Evolutionary conservation across 35 echinoderm and acorn worm genomes (phyloP).

Genomic region (Lytechinus pictus): DNA sequence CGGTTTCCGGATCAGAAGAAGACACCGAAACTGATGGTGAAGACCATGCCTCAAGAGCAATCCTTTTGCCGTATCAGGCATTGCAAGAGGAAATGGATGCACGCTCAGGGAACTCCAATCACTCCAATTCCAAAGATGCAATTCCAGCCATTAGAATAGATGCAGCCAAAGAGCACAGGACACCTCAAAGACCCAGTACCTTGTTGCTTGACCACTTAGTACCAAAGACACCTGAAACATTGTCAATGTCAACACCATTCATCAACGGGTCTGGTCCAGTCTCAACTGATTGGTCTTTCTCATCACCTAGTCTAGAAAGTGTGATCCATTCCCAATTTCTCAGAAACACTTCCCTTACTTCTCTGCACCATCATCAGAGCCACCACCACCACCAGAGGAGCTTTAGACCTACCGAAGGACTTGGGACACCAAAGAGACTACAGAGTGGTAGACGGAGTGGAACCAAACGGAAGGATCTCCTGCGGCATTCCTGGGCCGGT

Average conservation of each 20-base stretch:
- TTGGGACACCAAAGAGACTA: not conserved
- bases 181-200: not conserved
- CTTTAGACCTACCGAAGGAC: not conserved
- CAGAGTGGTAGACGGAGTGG: not conserved
- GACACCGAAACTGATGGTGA: not conserved
- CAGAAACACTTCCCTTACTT: constrained; percentile 16
- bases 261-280: not conserved
- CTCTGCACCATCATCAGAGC: not conserved
- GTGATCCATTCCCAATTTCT: constrained; percentile 38
- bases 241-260: not conserved
- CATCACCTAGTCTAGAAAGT: constrained; percentile 46
- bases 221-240: constrained; percentile 14
- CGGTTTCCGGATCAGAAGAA: constrained; percentile 31
- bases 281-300: not conserved
- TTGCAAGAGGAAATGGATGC: constrained; percentile 23
- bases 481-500: constrained; percentile 39
- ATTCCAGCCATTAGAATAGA: not conserved
- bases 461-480: not conserved
- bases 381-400: not conserved
- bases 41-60: not conserved
- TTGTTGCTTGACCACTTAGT: not conserved
- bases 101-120: constrained; percentile 31
- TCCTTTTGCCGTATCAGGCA: constrained; percentile 25
- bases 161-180: not conserved
- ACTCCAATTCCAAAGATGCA: constrained; percentile 2